Percentiles rank a stretch among this genome's conserved stretches.
phyloP scores from a whole-genome alignment of 53 echinoderm and acorn worm species.

The Crossaster papposus region DNA sequence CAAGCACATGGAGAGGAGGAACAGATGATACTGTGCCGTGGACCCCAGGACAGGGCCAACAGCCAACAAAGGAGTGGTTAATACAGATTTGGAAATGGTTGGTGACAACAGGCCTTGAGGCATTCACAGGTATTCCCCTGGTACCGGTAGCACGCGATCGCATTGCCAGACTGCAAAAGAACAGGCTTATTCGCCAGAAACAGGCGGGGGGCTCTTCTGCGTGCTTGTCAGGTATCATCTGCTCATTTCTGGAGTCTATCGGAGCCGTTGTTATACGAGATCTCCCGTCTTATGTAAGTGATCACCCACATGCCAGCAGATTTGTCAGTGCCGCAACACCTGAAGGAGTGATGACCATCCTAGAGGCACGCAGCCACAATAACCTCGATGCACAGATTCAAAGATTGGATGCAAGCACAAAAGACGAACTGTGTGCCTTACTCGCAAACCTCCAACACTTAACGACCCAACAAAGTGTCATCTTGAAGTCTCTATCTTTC shows the following conservation, averaged over 20 bases:
- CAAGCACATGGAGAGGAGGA: slow-evolving; percentile 45
- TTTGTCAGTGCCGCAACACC: slow-evolving; percentile 24
- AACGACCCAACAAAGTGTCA: neutral
- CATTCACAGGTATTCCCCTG: slow-evolving; percentile 32
- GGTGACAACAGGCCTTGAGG: neutral
- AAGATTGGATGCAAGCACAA: neutral
- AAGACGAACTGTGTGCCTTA: slow-evolving; percentile 16
- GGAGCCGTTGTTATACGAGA: slow-evolving; percentile 47
- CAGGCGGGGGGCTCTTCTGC: neutral
- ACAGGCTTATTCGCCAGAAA: neutral
- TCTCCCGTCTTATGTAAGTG: neutral
- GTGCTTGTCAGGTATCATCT: slow-evolving; percentile 15
- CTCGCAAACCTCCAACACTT: neutral
- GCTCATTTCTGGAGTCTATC: slow-evolving; percentile 39
- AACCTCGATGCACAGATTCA: neutral
- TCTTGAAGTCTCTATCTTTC: slow-evolving; percentile 26
- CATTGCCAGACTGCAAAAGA: slow-evolving; percentile 18
- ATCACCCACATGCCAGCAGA: slow-evolving; percentile 3
- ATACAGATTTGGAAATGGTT: slow-evolving; percentile 57
- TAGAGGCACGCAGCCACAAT: neutral
- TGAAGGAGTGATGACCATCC: slow-evolving; percentile 30
- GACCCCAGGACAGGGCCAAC: slow-evolving; percentile 35
- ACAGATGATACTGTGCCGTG: slow-evolving; percentile 14
- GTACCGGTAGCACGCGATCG: slow-evolving; percentile 13
- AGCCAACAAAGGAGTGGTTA: slow-evolving; percentile 52